These are phyloP conservation scores for Lethrus apterus DNA, from an alignment of 1,140 invertebrate genomes.

Conservation along the genomic window DNA sequence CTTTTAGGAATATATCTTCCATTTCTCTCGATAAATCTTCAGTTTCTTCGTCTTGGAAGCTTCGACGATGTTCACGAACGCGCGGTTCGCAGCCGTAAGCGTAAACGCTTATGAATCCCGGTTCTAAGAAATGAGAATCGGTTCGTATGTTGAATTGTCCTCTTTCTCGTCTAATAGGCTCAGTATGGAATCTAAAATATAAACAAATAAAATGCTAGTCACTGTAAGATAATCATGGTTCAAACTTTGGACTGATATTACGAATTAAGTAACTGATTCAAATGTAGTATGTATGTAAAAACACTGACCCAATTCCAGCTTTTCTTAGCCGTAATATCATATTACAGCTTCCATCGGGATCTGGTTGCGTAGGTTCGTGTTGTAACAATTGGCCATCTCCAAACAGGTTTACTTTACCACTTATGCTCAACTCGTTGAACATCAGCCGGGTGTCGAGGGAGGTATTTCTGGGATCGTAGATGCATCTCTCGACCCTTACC, in stretches of 20 bases:
- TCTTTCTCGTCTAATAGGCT: slow-evolving; percentile 45
- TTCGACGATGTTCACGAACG: slow-evolving; percentile 39
- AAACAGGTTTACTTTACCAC: slow-evolving; percentile 60
- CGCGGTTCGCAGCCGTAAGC: slow-evolving; percentile 65
- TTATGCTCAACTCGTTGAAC: slow-evolving; percentile 70
- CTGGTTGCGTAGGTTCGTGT: slow-evolving; percentile 31
- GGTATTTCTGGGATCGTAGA: slow-evolving; percentile 63
- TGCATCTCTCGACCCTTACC: slow-evolving; percentile 63
- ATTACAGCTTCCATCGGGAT: slow-evolving; percentile 54
- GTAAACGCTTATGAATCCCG: slow-evolving; percentile 73
- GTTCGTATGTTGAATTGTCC: slow-evolving; percentile 69
- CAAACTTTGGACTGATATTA: neutral
- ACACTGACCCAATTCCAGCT: slow-evolving; percentile 61
- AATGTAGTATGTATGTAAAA: slow-evolving; percentile 1
- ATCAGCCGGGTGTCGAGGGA: slow-evolving; percentile 65
- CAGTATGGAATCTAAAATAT: slow-evolving; percentile 42
- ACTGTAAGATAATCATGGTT: neutral
- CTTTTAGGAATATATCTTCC: slow-evolving; percentile 74
- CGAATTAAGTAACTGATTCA: too few relatives aligned
- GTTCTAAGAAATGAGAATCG: slow-evolving; percentile 73
- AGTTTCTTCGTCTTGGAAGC: slow-evolving; percentile 44
- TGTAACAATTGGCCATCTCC: slow-evolving; percentile 42
- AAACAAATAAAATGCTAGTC: neutral
- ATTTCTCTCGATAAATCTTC: slow-evolving; percentile 66
- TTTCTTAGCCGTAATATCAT: slow-evolving; percentile 70